Base-by-base conservation (phyloP, 2,113 vertebrate species). In the Tympanuchus pallidicinctus region DNA sequence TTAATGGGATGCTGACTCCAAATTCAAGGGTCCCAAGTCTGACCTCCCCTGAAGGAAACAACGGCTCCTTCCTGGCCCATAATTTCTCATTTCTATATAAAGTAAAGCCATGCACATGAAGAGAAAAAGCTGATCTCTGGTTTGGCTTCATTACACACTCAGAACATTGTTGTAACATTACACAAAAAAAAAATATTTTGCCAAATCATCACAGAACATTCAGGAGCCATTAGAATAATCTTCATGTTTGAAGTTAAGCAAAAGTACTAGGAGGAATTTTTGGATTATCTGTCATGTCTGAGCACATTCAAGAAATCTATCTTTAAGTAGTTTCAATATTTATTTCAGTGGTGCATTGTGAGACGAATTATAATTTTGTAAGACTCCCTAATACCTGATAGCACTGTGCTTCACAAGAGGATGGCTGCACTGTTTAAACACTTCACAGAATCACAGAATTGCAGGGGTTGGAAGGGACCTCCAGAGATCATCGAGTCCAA, bases 81-180 rank as follows among this genome's bases (percentile, higher is more conserved):
- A 50, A n/a, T 52, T 65, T 82, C 48, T 59, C 15, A 16, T 38
- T 84, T 67, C 60, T 25, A 20, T 10, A 48, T 34, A 74, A 69
- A 42, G 8, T 11, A 75, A 81, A 56, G 30, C 8, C 24, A 32
- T 28, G 11, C 28, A 80, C 24, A 22, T 4, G 5, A 13, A 48
- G 17, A 32, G 19, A 79, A 47, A 24, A 0, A 1, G 28, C 4
- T 2, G 6, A 32, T 24, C 22, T 40, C 22, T 36, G 7, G 19
- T 47, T 67, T 52, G 52, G 24, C 6, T 78, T 66, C 50, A 38
- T 60, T 52, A 38, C 18, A 28, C 22, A 43, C 25, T 22, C 21
- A 43, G 18, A 60, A 24, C 22, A 2, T 15, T 2, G 5, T 3
- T 36, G 22, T 47, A 60, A 60, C 30, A 13, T 56, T 11, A 40